Percentiles rank a stretch among this genome's conserved stretches.
Evolutionary conservation across 2,888 invertebrate genomes (phyloP).

Genomic region (Melitaea athalia): DNA sequence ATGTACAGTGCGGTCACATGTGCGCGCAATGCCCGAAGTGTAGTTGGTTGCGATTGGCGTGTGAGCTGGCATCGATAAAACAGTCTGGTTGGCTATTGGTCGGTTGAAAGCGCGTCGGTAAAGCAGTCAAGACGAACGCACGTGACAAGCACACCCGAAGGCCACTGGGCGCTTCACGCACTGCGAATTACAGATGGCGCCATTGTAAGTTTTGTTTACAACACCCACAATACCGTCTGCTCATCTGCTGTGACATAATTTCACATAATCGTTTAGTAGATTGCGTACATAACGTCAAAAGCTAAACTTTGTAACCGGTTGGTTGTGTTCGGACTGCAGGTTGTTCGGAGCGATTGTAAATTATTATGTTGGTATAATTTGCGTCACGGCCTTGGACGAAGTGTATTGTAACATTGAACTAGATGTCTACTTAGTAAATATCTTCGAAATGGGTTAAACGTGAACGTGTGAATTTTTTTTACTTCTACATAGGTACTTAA

Average conservation of each 20-base stretch:
- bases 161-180: constrained; percentile 39
- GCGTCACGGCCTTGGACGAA: constrained; percentile 33
- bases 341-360: constrained; percentile 15
- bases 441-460: constrained; percentile 10
- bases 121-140: constrained; percentile 54
- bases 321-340: constrained; percentile 20
- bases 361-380: constrained; percentile 15
- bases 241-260: constrained; percentile 68
- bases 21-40: constrained; percentile 61
- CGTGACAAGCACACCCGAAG: constrained; percentile 57
- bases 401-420: constrained; percentile 25
- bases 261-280: constrained; percentile 50
- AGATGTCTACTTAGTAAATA: constrained; percentile 19
- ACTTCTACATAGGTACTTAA: constrained; percentile 12
- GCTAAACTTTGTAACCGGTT: constrained; percentile 42
- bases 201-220: constrained; percentile 58
- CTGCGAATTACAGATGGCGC: constrained; percentile 56
- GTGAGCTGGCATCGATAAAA: constrained; percentile 48
- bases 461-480: constrained; percentile 8
- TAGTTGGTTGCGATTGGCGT: constrained; percentile 60
- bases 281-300: constrained; percentile 38
- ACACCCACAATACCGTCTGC: constrained; percentile 43
- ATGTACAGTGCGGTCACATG: constrained; percentile 67
- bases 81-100: constrained; percentile 54
- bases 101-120: constrained; percentile 47